These are phyloP conservation scores for Eretmocerus hayati DNA, from an alignment of 2,888 invertebrate species.

Conservation along the genomic window DNA sequence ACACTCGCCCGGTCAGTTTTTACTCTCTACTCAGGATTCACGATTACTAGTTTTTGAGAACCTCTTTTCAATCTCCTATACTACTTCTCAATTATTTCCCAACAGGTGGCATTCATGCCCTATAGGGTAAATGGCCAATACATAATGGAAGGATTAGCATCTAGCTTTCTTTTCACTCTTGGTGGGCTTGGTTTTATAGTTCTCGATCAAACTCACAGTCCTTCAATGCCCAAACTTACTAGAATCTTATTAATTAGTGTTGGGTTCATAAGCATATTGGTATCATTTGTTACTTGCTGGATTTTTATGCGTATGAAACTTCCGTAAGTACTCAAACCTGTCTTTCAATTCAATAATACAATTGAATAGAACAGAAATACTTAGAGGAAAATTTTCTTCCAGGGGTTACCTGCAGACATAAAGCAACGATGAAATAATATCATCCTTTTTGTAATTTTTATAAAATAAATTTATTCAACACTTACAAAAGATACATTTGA, in stretches of 20 bases:
- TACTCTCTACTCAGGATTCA: too few relatives aligned
- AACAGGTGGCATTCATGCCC: conserved; percentile 92
- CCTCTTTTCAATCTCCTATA: too few relatives aligned
- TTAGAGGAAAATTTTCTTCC: conserved; percentile 25
- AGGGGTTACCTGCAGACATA: conserved; percentile 45
- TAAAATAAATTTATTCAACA: too few relatives aligned
- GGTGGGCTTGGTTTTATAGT: conserved; percentile 96
- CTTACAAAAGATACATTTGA: neutral
- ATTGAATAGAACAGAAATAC: neutral
- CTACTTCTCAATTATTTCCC: too few relatives aligned
- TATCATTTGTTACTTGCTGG: conserved; percentile 94
- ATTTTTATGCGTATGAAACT: conserved; percentile 98
- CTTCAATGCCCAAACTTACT: conserved; percentile 84
- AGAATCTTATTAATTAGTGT: conserved; percentile 82
- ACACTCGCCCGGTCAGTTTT: conserved; percentile 77
- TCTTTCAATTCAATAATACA: conserved; percentile 4
- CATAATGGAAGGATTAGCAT: conserved; percentile 98
- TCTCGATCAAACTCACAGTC: conserved; percentile 88
- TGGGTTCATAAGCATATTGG: conserved; percentile 84
- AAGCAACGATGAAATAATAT: conserved; percentile 12
- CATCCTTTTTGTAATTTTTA: too few relatives aligned
- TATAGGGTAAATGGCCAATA: conserved; percentile 98
- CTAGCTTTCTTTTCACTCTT: conserved; percentile 92
- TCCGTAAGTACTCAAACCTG: conserved; percentile 52
- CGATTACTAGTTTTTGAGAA: too few relatives aligned